Evolutionary conservation across 2,113 vertebrate species (phyloP), one percentile per base, ranked within the genome.

Genomic region (Plectropomus leopardus): DNA sequence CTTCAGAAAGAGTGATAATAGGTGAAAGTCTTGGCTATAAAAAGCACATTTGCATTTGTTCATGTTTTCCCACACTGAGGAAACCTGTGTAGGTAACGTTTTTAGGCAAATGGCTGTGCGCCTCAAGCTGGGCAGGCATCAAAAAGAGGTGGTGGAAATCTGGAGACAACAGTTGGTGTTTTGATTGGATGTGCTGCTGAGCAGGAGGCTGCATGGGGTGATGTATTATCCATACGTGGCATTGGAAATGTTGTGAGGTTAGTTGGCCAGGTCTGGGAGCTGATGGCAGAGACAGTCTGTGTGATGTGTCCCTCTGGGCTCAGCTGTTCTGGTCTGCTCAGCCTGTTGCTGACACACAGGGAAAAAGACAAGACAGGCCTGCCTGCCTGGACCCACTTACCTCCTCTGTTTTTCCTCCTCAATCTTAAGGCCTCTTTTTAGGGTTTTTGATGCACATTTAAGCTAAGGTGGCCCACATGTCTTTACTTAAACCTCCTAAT

Each of bases 151-250:
- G 55, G 32, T 80, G 47, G 71, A 80, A 82, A 74, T 71, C 63
- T 69, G 55, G 66, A 86, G 81, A 90, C 75, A 79, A 88, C 76
- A 89, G 85, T 93, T 90, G 73, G 75, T 82, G 68, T 92, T 93
- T 85, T 88, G 92, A 90, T 90, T 86, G 75, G 61, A 84, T 87
- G 79, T 90, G 65, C 69, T 59, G 82, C 73, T 60, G 71, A 85
- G 66, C 64, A 78, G 65, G 77, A 86, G 76, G 53, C 65, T 84
- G 77, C 67, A 57, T 61, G 58, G 67, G 68, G 74, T 87, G 86
- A 87, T 93, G 69, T 81, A 83, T 92, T 87, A 85, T 89, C 88
- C 70, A 64, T 90, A 87, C 69, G 55, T 86, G 82, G 74, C 34
- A 71, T 78, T 57, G 53, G 76, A 83, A 83, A 78, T 81, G 66